Conservation (phyloP, 2,888 invertebrate species). For the Stenodema calcarata region DNA sequence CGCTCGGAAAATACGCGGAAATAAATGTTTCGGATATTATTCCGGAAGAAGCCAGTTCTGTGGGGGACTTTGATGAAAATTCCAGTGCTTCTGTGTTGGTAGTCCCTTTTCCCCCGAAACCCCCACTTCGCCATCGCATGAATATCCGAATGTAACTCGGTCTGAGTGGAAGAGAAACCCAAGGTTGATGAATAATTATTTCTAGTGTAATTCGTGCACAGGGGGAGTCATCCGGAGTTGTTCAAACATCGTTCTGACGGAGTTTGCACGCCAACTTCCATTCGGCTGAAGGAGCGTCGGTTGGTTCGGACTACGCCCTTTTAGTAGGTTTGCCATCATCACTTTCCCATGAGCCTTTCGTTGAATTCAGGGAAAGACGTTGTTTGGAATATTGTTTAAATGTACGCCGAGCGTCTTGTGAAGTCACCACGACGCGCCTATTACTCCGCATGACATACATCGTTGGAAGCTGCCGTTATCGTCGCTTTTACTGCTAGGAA, state of each 20-base stretch:
- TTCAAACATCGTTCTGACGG: neutral
- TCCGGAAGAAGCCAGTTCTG: neutral
- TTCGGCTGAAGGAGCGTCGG: neutral
- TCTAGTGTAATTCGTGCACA: neutral
- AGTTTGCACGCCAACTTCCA: neutral
- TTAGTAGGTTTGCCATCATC: no score
- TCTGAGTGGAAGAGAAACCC: neutral
- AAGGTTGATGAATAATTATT: neutral
- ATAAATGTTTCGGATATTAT: neutral
- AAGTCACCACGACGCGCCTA: no score
- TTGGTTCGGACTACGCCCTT: no score
- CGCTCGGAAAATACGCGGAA: neutral
- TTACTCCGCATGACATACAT: no score
- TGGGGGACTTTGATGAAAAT: neutral
- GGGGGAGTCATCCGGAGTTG: neutral
- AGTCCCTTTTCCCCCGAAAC: neutral
- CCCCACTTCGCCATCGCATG: neutral
- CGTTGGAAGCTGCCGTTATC: no score
- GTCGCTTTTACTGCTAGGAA: no score
- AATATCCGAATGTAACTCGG: neutral
- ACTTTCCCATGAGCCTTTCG: no score
- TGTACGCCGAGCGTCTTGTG: no score
- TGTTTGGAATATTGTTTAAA: no score
- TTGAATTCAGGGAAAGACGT: no score
- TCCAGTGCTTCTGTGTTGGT: neutral